These are phyloP conservation scores for Mimumesa dahlbomi DNA, from an alignment of 2,888 invertebrate species.

Conservation along the genomic window DNA sequence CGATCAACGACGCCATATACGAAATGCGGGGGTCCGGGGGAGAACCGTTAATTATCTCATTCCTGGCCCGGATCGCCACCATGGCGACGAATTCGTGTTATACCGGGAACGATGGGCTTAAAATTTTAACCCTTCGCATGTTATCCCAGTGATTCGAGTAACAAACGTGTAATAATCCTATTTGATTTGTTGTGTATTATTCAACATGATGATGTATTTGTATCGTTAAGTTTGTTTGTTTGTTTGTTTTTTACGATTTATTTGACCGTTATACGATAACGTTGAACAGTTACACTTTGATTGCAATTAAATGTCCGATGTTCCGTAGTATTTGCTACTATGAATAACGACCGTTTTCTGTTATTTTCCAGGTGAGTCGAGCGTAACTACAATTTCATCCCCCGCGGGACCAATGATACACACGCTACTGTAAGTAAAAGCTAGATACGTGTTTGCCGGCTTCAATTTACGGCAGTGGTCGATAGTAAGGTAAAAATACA, in stretches of 20 bases:
- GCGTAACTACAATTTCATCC: slow-evolving; percentile 22
- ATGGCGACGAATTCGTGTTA: too few relatives aligned
- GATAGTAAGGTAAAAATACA: slow-evolving; percentile 27
- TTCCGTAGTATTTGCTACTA: neutral
- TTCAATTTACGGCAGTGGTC: slow-evolving; percentile 26
- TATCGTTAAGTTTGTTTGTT: too few relatives aligned
- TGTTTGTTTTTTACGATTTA: too few relatives aligned
- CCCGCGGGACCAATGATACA: slow-evolving; percentile 15
- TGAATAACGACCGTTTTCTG: neutral
- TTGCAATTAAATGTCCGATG: neutral
- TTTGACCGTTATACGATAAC: neutral
- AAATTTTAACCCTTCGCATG: too few relatives aligned
- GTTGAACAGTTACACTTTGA: neutral
- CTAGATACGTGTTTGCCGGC: slow-evolving; percentile 27
- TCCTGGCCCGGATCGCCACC: slow-evolving; percentile 36
- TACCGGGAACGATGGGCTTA: too few relatives aligned
- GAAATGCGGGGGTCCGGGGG: slow-evolving; percentile 52
- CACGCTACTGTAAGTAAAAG: slow-evolving; percentile 19
- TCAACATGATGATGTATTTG: too few relatives aligned
- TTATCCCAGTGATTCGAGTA: too few relatives aligned
- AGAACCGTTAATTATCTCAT: slow-evolving; percentile 66
- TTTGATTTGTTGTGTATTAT: too few relatives aligned
- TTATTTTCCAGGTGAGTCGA: slow-evolving; percentile 25
- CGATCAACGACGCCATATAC: slow-evolving; percentile 54
- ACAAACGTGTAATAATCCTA: too few relatives aligned